phyloP scores from a whole-genome alignment of 2,113 vertebrate species.

The Pelvicachromis taeniatus region DNA sequence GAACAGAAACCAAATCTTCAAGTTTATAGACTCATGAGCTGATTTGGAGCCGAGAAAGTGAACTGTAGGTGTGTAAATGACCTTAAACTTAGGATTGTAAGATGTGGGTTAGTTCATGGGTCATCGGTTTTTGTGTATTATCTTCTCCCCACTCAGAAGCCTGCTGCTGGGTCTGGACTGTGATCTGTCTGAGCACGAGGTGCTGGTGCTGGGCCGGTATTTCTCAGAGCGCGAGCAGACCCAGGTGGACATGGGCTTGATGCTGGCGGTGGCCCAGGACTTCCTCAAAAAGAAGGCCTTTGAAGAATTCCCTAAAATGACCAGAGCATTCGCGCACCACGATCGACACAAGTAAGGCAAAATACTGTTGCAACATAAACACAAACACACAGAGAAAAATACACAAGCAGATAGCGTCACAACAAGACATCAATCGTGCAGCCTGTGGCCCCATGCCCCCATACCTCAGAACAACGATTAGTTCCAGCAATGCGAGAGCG shows the following conservation, averaged over 20 bases:
- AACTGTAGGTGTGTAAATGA: neutral
- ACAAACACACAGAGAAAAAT: neutral
- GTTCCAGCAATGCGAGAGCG: conserved; percentile 64
- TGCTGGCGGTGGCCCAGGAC: conserved; percentile 79
- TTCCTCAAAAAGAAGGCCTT: conserved; percentile 81
- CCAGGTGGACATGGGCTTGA: conserved; percentile 51
- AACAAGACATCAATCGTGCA: conserved; percentile 61
- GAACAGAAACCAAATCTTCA: neutral
- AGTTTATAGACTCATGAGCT: neutral
- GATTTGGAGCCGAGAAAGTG: neutral
- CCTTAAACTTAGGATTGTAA: neutral
- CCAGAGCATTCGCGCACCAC: conserved; percentile 62
- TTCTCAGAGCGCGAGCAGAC: conserved; percentile 63
- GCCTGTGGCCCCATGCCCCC: conserved; percentile 52
- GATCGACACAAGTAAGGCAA: conserved; percentile 77
- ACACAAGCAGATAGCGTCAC: conserved; percentile 30
- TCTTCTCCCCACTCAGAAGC: conserved; percentile 61
- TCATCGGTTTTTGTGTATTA: neutral
- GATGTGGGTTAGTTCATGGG: neutral
- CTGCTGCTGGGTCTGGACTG: conserved; percentile 69
- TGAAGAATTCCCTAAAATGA: conserved; percentile 76
- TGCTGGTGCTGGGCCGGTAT: conserved; percentile 78
- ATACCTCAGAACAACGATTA: conserved; percentile 63
- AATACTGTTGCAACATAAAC: neutral
- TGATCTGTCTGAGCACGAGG: conserved; percentile 81